Percentiles rank a stretch among this genome's conserved stretches.
Conservation (phyloP, 2,888 invertebrate genomes). For the Drosophila hawaiiensis region DNA sequence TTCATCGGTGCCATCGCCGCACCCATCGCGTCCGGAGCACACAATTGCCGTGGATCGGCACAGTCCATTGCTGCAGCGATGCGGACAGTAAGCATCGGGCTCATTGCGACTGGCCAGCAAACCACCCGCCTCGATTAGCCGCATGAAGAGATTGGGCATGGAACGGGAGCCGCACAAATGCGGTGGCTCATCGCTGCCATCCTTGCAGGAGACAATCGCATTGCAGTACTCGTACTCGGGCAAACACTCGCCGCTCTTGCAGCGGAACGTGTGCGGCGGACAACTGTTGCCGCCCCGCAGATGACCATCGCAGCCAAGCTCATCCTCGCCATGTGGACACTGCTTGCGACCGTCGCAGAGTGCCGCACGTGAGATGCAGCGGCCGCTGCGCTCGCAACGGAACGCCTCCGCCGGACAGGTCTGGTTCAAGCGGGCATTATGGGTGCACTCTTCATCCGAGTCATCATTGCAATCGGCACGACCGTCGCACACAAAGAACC, state of each 20-base stretch:
- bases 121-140: slow-evolving; percentile 81
- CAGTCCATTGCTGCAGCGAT: slow-evolving; percentile 94
- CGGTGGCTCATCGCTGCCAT: slow-evolving; percentile 95
- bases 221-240: slow-evolving; percentile 97
- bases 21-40: slow-evolving; percentile 95
- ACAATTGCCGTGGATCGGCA: slow-evolving; percentile 95
- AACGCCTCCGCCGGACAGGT: slow-evolving; percentile 91
- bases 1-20: slow-evolving; percentile 96
- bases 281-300: slow-evolving; percentile 87
- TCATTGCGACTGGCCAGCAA: slow-evolving; percentile 71
- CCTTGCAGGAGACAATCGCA: slow-evolving; percentile 93
- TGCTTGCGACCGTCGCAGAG: slow-evolving; percentile 93
- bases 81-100: slow-evolving; percentile 88
- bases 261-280: slow-evolving; percentile 93
- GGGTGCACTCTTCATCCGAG: slow-evolving; percentile 93
- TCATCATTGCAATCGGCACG: slow-evolving; percentile 93
- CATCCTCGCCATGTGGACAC: slow-evolving; percentile 92
- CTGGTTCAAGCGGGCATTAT: slow-evolving; percentile 83
- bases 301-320: slow-evolving; percentile 88
- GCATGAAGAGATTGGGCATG: slow-evolving; percentile 84
- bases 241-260: slow-evolving; percentile 93
- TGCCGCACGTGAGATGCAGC: slow-evolving; percentile 91
- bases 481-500: slow-evolving; percentile 95
- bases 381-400: slow-evolving; percentile 88
- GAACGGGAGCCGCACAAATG: slow-evolving; percentile 88